Evolutionary conservation across 2,888 invertebrate species (phyloP).

Genomic region (Eremobia ochroleuca): DNA sequence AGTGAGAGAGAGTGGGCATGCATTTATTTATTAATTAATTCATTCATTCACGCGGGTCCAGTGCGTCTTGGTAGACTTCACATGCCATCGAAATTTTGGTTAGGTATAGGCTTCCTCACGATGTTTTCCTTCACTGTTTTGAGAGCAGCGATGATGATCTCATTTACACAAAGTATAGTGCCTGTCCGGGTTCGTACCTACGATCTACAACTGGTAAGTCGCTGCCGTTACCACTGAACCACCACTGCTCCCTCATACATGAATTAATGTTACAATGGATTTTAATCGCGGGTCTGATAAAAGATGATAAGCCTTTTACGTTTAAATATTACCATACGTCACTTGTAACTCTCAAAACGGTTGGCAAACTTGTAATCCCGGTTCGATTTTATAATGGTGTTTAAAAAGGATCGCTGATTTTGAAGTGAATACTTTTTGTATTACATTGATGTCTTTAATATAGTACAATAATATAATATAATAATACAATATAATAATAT

Average conservation of each 20-base stretch:
- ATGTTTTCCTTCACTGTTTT: background rate
- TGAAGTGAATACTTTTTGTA: background rate
- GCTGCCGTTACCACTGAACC: background rate
- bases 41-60: background rate
- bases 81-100: background rate
- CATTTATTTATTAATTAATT: too few species aligned
- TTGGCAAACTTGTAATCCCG: constrained; percentile 29
- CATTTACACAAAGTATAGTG: background rate
- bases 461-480: too few species aligned
- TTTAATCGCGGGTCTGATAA: constrained; percentile 21
- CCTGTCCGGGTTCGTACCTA: background rate
- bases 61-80: background rate
- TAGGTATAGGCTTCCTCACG: background rate
- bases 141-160: background rate
- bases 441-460: too few species aligned
- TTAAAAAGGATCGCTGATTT: constrained; percentile 22
- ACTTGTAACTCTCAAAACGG: constrained; percentile 49
- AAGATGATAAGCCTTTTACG: constrained; percentile 36
- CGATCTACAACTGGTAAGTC: too few species aligned
- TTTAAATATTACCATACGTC: constrained; percentile 51
- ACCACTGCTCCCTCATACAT: constrained; percentile 3
- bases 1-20: background rate
- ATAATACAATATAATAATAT: too few species aligned
- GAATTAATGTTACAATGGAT: constrained; percentile 29
- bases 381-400: constrained; percentile 30